A percentile compares a stretch with the other conserved stretches of the same genome.
phyloP scores from a whole-genome alignment of 2,888 invertebrate species.

The Drosophila helvetica region DNA sequence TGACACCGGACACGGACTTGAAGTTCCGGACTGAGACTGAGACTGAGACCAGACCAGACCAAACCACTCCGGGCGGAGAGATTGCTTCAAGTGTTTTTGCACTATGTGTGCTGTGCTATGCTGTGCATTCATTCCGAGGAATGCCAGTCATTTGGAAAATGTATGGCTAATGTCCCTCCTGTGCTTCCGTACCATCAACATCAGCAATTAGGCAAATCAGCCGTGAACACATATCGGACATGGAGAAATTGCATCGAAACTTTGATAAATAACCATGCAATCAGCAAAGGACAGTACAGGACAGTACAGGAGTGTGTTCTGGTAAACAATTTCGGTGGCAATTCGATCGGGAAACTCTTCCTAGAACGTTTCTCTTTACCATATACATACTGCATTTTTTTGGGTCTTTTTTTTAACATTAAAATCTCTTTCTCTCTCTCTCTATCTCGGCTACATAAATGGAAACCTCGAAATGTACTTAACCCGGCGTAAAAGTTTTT shows the following conservation, averaged over 20 bases:
- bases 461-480: constrained; percentile 43
- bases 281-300: neutral
- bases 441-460: constrained; percentile 13
- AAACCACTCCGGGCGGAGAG: neutral
- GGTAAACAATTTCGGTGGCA: neutral
- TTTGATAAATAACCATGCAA: constrained; percentile 13
- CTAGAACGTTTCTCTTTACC: neutral
- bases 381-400: too few relatives aligned
- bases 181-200: constrained; percentile 11
- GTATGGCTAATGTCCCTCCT: constrained; percentile 43
- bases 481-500: constrained; percentile 14
- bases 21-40: neutral
- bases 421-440: neutral
- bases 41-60: neutral
- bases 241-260: constrained; percentile 27
- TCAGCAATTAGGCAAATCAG: constrained; percentile 44
- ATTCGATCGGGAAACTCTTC: neutral
- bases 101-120: too few relatives aligned
- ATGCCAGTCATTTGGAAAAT: constrained; percentile 39
- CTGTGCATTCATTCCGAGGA: neutral
- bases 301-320: neutral
- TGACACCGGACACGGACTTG: constrained; percentile 10
- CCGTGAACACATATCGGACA: constrained; percentile 34
- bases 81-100: constrained; percentile 12
- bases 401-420: neutral